A percentile compares a stretch with the other conserved stretches of the same genome.
Evolutionary conservation across 2,888 invertebrate genomes (phyloP).

Genomic region (Salpingus planirostris): DNA sequence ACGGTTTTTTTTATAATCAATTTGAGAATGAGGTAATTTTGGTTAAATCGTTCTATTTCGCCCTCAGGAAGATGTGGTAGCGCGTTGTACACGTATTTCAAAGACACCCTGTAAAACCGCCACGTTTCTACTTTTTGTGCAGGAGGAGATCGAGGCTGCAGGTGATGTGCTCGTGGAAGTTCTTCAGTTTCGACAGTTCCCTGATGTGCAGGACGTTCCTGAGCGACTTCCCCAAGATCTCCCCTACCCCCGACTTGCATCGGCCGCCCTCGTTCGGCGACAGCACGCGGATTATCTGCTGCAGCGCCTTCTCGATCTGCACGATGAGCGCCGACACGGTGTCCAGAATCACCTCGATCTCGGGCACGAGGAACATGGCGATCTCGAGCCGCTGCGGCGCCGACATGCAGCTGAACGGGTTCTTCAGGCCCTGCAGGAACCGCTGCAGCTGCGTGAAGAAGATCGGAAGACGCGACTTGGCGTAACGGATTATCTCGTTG

Average conservation of each 20-base stretch:
- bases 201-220: slow-evolving; percentile 44
- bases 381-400: slow-evolving; percentile 52
- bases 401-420: slow-evolving; percentile 50
- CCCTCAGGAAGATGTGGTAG: too few relatives aligned
- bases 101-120: too few relatives aligned
- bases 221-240: slow-evolving; percentile 31
- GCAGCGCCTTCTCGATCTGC: slow-evolving; percentile 52
- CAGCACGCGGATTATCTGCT: slow-evolving; percentile 49
- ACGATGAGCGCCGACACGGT: slow-evolving; percentile 49
- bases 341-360: slow-evolving; percentile 56
- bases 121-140: slow-evolving; percentile 38
- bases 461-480: slow-evolving; percentile 55
- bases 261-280: slow-evolving; percentile 24
- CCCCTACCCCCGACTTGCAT: slow-evolving; percentile 26
- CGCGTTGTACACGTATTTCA: too few relatives aligned
- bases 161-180: slow-evolving; percentile 48
- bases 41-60: too few relatives aligned
- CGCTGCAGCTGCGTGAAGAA: slow-evolving; percentile 55
- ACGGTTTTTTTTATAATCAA: too few relatives aligned
- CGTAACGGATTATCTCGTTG: slow-evolving; percentile 58
- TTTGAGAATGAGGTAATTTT: background rate
- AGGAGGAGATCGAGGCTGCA: slow-evolving; percentile 45
- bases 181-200: slow-evolving; percentile 48
- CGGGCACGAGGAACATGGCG: slow-evolving; percentile 57
- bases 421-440: slow-evolving; percentile 50